Base-by-base conservation (phyloP, 2,113 vertebrate genomes). In the Muscicapa adusta region DNA sequence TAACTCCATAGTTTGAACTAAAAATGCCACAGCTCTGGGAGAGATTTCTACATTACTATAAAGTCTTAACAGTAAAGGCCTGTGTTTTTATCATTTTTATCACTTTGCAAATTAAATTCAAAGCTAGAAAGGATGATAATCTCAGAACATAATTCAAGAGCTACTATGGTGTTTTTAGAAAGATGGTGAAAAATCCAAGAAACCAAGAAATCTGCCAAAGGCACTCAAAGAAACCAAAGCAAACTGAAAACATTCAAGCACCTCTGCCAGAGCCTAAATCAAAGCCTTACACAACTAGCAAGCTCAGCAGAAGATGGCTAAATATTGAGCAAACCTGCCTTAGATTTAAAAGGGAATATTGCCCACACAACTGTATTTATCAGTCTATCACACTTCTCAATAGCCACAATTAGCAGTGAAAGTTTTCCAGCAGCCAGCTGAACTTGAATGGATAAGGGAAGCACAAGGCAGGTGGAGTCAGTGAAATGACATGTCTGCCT, bases 181-280 rank as follows among this genome's bases (percentile, higher is more conserved):
- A 75, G 61, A 68, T 20, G 31, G 61, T 53, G 50, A 71, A 89
- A 94, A 94, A 63, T 76, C 51, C 34, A 85, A 82, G 61, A 89
- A 83, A 53, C 23, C 47, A 92, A 86, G 20, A 81, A 62, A 50
- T 94, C 68, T 92, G 80, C 90, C 87, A 95, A 93, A 89, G 57
- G 33, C 43, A 34, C 57, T 84, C 45, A 62, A 92, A 92, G 78
- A 93, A 96, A 89, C 45, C 56, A 82, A 92, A 95, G 51, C 56
- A 78, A 87, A 70, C 42, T 87, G 67, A 91, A 94, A 96, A 85
- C 57, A 81, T 25, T 47, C 62, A 54, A 29, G 28, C 31, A 85
- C 38, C 56, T 88, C 34, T 79, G 25, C 42, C 12, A 72, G 36
- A 70, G 28, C 12, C 56, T 77, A 87, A 93, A 91, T 73, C 47